Percentiles rank a stretch among this genome's conserved stretches.
phyloP scores from a whole-genome alignment of 2,113 vertebrate species.

The Lepus europaeus region DNA sequence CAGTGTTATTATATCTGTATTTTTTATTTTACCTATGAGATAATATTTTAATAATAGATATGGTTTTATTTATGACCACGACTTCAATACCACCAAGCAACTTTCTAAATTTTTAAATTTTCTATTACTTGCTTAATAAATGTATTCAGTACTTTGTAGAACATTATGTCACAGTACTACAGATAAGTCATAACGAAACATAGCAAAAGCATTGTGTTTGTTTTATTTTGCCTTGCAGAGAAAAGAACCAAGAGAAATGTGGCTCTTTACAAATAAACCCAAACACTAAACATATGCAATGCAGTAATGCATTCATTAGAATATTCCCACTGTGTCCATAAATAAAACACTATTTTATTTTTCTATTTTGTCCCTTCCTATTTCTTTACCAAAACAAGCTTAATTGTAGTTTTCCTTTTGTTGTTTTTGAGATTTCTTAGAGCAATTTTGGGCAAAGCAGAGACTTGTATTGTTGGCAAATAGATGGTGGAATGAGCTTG shows the following conservation, averaged over 20 bases:
- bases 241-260: neutral
- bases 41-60: conserved; percentile 71
- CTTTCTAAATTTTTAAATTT: neutral
- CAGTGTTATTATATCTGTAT: conserved; percentile 55
- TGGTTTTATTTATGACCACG: conserved; percentile 37
- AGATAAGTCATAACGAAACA: neutral
- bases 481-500: neutral
- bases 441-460: conserved; percentile 59
- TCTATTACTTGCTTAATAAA: conserved; percentile 48
- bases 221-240: conserved; percentile 2
- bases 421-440: conserved; percentile 59
- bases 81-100: neutral
- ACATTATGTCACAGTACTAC: neutral
- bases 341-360: conserved; percentile 15
- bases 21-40: conserved; percentile 73
- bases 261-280: conserved; percentile 6
- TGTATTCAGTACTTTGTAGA: conserved; percentile 8
- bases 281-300: neutral
- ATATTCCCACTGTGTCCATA: neutral
- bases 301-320: neutral
- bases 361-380: conserved; percentile 39
- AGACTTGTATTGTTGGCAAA: neutral
- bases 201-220: conserved; percentile 3
- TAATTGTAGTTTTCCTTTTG: conserved; percentile 30
- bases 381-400: conserved; percentile 46